A percentile compares a stretch with the other conserved stretches of the same genome.
Evolutionary conservation across 1,140 invertebrate genomes (phyloP).

Genomic region (Meteorus sp.): DNA sequence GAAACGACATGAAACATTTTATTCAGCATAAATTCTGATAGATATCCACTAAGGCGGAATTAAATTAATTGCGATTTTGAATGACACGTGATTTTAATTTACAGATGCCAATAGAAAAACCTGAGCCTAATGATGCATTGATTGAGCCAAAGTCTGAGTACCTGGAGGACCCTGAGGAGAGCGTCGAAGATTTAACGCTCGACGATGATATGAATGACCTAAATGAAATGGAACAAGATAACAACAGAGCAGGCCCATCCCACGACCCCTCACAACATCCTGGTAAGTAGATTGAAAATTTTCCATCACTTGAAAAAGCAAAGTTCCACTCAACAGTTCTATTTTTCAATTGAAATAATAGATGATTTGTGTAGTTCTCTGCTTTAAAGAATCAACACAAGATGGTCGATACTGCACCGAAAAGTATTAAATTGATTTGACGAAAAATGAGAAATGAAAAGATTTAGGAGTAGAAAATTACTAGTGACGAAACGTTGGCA

Average conservation of each 20-base stretch:
- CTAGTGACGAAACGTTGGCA: conserved; percentile 17
- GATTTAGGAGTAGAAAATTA: background rate
- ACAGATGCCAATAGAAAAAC: conserved; percentile 55
- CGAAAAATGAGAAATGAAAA: background rate
- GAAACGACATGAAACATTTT: conserved; percentile 50
- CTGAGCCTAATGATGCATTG: conserved; percentile 58
- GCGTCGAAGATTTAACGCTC: conserved; percentile 79
- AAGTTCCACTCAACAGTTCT: no score
- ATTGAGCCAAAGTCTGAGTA: conserved; percentile 78
- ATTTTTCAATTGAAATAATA: no score
- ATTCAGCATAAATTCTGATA: background rate
- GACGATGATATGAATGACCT: conserved; percentile 73
- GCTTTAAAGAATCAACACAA: no score
- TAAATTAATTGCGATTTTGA: no score
- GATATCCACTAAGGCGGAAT: no score
- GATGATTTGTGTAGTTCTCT: no score
- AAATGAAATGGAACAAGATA: conserved; percentile 65
- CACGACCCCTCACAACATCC: conserved; percentile 59
- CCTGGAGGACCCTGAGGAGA: conserved; percentile 74
- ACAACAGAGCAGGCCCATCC: conserved; percentile 57
- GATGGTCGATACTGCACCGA: no score
- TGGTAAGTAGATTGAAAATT: no score
- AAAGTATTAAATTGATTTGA: no score
- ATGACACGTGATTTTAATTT: conserved; percentile 21
- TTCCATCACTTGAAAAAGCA: no score